phyloP scores from a whole-genome alignment of 1,140 invertebrate genomes.

The Bombus difficillimus region DNA sequence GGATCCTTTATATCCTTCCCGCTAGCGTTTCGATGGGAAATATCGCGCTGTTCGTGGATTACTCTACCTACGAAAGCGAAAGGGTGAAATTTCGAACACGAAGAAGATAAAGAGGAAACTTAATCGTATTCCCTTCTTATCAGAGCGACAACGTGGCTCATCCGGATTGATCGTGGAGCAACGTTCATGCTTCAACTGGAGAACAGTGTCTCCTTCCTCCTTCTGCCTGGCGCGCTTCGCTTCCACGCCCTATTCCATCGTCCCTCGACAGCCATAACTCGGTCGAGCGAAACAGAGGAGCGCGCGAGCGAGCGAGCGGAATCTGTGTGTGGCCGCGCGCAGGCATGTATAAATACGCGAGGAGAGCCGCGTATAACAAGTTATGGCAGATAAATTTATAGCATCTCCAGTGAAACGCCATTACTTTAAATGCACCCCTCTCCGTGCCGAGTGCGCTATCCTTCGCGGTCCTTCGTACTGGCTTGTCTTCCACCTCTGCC shows the following conservation, averaged over 20 bases:
- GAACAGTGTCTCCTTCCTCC: constrained; percentile 42
- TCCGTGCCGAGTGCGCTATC: constrained; percentile 50
- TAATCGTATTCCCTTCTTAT: constrained; percentile 2
- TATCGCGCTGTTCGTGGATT: neutral
- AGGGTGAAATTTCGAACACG: too few relatives aligned
- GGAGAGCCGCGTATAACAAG: constrained; percentile 82
- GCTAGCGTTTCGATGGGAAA: neutral
- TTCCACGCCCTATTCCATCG: constrained; percentile 60
- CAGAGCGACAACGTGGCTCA: neutral
- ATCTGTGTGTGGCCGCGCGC: constrained; percentile 81
- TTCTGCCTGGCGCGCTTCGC: constrained; percentile 35
- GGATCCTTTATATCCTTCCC: neutral
- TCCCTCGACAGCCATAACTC: constrained; percentile 60
- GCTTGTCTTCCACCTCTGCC: constrained; percentile 38
- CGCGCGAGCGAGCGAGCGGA: constrained; percentile 51
- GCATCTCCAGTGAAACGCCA: constrained; percentile 83
- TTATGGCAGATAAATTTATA: constrained; percentile 84
- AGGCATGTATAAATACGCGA: constrained; percentile 82
- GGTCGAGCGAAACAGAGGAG: constrained; percentile 32
- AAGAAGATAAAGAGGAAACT: neutral
- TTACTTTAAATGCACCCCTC: constrained; percentile 82
- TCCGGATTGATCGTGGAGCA: constrained; percentile 33
- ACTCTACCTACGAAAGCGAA: too few relatives aligned
- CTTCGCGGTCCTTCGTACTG: constrained; percentile 55
- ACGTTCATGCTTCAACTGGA: constrained; percentile 45